A percentile compares a stretch with the other conserved stretches of the same genome.
Conservation (phyloP, 2,113 vertebrate genomes). For the Ailurus styani region DNA sequence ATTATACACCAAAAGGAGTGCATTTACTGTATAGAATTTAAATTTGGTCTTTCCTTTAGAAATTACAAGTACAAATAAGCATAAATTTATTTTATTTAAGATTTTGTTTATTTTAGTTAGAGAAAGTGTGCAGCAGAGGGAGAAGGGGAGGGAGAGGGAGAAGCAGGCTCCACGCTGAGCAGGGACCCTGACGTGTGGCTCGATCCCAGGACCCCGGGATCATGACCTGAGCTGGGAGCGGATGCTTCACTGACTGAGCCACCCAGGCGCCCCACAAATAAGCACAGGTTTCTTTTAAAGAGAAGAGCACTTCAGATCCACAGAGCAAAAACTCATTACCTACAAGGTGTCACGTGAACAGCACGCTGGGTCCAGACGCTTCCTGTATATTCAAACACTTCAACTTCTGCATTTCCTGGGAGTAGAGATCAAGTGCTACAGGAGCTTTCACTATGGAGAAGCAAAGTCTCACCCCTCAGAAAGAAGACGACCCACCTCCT, state of each 20-base stretch:
- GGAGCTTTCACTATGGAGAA: neutral
- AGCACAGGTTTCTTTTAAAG: neutral
- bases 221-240: too few relatives aligned
- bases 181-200: too few relatives aligned
- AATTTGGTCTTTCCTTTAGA: neutral
- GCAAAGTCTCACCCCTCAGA: neutral
- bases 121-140: too few relatives aligned
- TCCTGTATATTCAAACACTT: too few relatives aligned
- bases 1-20: neutral
- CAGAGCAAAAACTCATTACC: too few relatives aligned
- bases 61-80: neutral
- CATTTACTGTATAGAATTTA: neutral
- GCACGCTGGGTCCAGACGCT: neutral
- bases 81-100: too few relatives aligned
- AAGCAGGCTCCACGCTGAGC: too few relatives aligned
- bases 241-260: too few relatives aligned
- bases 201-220: too few relatives aligned
- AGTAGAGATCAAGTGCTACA: neutral
- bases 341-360: neutral
- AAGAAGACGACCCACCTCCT: accelerated
- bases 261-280: too few relatives aligned
- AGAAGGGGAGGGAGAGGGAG: too few relatives aligned
- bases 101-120: too few relatives aligned
- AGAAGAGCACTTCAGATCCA: neutral
- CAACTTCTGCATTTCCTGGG: neutral